Evolutionary conservation across 2,113 vertebrate species (phyloP), one percentile per base, ranked within the genome.

Genomic region (Syrrhaptes paradoxus): DNA sequence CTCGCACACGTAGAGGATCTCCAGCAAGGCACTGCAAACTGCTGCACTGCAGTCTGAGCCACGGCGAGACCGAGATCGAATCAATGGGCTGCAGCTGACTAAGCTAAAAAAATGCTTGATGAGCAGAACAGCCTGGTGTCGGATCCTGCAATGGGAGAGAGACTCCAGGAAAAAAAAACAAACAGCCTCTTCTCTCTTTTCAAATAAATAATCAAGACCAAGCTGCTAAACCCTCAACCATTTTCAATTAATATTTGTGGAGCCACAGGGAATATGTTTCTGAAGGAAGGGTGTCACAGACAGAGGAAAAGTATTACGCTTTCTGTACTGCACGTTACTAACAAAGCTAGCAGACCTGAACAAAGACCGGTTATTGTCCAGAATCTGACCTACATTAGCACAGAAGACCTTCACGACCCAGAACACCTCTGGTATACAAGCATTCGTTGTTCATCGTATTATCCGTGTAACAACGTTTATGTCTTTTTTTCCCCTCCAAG

Each of bases 21-120:
- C 66, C 87, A 94, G 88, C 71, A 73, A 90, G 68, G 91, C 83
- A 93, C 88, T 90, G 94, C 90, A 93, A 97, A 95, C 78, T 91
- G 49, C 97, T 97, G 97, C 97, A 97, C 90, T 97, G 97, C 96
- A 91, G 97, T 94, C 92, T 85, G 86, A 96, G 79, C 90, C 95
- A 96, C 62, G 25, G 93, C 87, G 77, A 95, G 85, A 80, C 32
- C 0, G 4, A 78, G 94, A 95, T 80, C 81, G 92, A 72, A 97
- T 97, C 96, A 95, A 94, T 90, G 94, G 91, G 88, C 77, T 93
- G 94, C 86, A 96, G 97, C 97, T 98, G 96, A 97, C 77, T 97
- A 95, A 97, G 97, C 96, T 76, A 74, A 94, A 97, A 82, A 87
- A 85, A 45, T 13, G 78, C 92, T 92, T 59, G 83, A 82, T 78